Evolutionary conservation across 2,113 vertebrate species (phyloP).

Genomic region (Clarias batrachus): DNA sequence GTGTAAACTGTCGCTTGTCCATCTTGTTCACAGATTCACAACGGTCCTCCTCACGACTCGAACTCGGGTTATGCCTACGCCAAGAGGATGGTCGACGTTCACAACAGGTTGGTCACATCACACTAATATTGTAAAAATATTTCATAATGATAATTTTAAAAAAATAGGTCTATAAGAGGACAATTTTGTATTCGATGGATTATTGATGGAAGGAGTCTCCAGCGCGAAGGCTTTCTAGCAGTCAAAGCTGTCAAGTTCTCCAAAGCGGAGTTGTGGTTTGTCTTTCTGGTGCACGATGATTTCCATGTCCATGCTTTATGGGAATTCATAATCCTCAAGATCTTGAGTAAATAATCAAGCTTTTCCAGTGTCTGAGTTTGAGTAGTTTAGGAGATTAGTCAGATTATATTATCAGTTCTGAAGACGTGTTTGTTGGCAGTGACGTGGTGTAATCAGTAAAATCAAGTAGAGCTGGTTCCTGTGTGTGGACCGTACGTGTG

Average conservation of each 20-base stretch:
- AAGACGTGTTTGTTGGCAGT: too few relatives aligned
- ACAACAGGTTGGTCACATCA: not conserved
- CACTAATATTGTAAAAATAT: too few relatives aligned
- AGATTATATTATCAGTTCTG: not conserved
- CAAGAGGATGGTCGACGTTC: slow-evolving; percentile 89
- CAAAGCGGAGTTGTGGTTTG: too few relatives aligned
- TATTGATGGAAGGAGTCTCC: not conserved
- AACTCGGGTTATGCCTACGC: slow-evolving; percentile 95
- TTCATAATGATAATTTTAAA: not conserved
- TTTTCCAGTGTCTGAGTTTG: not conserved
- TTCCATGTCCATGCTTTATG: too few relatives aligned
- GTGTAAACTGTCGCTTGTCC: not conserved
- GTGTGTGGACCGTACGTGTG: too few relatives aligned
- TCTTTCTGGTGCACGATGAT: too few relatives aligned
- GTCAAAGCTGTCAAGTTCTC: not conserved
- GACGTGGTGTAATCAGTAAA: too few relatives aligned
- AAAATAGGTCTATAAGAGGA: not conserved
- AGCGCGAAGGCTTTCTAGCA: not conserved
- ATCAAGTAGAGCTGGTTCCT: too few relatives aligned
- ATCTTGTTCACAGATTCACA: slow-evolving; percentile 79
- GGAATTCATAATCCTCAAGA: too few relatives aligned
- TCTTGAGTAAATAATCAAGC: too few relatives aligned
- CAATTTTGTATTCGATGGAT: not conserved
- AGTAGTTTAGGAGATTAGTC: not conserved
- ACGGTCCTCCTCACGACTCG: slow-evolving; percentile 87